Evolutionary conservation across 2,113 vertebrate genomes (phyloP).

Genomic region (Oncorhynchus mykiss): DNA sequence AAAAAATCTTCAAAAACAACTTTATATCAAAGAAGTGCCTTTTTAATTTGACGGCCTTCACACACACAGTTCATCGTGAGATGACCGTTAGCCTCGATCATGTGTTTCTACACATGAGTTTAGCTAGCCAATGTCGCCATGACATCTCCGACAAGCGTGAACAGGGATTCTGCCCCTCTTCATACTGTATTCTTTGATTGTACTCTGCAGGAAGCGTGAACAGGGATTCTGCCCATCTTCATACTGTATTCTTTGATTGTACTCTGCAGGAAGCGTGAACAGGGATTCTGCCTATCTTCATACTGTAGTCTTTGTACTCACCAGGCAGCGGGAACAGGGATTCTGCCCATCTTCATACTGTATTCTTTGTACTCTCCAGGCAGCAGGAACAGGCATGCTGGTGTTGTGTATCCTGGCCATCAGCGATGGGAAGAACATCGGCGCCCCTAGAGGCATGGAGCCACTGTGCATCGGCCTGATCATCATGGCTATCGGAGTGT

Average conservation of each 20-base stretch:
- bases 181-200: neutral
- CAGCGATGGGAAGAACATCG: slow-evolving; percentile 83
- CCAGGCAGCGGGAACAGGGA: slow-evolving; percentile 70
- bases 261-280: slow-evolving; percentile 67
- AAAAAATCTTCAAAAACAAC: no score
- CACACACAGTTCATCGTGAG: no score
- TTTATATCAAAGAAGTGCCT: no score
- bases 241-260: no score
- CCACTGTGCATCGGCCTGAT: slow-evolving; percentile 86
- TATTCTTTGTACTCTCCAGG: no score
- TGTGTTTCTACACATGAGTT: no score
- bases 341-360: no score
- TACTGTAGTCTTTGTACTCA: neutral
- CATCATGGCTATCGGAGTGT: slow-evolving; percentile 81
- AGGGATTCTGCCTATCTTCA: slow-evolving; percentile 27
- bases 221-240: no score
- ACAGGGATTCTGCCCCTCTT: neutral
- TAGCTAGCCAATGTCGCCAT: no score
- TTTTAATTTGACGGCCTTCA: no score
- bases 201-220: slow-evolving; percentile 71
- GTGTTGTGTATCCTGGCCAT: slow-evolving; percentile 86
- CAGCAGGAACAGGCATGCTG: slow-evolving; percentile 82
- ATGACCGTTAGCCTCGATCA: no score
- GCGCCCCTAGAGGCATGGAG: slow-evolving; percentile 85
- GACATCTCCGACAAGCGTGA: no score